Conservation (phyloP, 2,113 vertebrate genomes). For the Delphinapterus leucas region DNA sequence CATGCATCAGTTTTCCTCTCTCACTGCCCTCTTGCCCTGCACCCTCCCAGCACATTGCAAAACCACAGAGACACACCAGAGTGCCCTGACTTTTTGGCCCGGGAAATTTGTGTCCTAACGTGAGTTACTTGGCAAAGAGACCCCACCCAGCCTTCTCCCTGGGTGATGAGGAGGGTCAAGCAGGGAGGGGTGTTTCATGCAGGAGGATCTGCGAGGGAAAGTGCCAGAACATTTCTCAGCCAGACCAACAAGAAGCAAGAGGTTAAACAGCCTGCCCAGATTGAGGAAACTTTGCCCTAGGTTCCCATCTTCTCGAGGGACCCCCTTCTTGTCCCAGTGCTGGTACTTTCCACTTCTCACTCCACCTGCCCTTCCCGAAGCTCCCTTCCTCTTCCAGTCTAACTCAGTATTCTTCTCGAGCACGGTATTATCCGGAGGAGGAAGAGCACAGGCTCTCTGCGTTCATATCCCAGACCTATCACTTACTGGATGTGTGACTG, state of each 20-base stretch:
- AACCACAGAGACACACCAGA: neutral
- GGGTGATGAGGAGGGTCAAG: neutral
- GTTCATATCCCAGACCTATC: neutral
- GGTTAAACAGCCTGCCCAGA: neutral
- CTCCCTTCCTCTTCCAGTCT: slow-evolving; percentile 7
- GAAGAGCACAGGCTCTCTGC: neutral
- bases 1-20: neutral
- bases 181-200: neutral
- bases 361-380: neutral
- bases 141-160: neutral
- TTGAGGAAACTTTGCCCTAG: slow-evolving; percentile 9
- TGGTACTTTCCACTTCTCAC: neutral
- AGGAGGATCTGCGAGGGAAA: neutral
- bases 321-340: neutral
- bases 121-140: slow-evolving; percentile 42
- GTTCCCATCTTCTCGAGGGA: neutral
- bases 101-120: slow-evolving; percentile 5
- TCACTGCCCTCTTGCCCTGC: neutral
- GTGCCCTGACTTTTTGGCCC: neutral
- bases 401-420: neutral
- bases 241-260: slow-evolving; percentile 10
- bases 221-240: slow-evolving; percentile 38
- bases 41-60: neutral
- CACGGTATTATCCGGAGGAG: neutral
- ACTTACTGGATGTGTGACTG: neutral